Evolutionary conservation across 2,888 invertebrate species (phyloP), one percentile per base, ranked within the genome.

Genomic region (Stenoptilia bipunctidactyla): DNA sequence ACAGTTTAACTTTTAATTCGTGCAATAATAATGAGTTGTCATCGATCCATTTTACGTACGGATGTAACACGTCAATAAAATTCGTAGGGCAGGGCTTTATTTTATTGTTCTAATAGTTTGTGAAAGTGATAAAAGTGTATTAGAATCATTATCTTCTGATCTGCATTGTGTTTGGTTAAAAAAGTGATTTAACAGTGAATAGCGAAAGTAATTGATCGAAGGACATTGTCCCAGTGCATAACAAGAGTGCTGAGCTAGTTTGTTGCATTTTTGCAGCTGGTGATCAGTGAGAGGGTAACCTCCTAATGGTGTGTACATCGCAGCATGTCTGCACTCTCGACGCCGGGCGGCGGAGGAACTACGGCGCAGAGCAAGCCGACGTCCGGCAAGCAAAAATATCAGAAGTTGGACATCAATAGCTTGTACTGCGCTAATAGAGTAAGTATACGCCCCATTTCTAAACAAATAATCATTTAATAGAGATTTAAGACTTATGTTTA

Each of bases 321-420:
- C 94, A 94, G 93, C 90, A 95, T 95, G 94, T 94, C 94, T 92
- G 92, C 94, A 91, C 90, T 92, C 91, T 92, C 94, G 87, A 93
- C 93, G 91, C 89, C 91, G 90, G 73, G 85, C 80, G 84, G 85
- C 82, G 85, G 84, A 73, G 82, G 80, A 55, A 80, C 74, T 77
- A 79, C 83, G 77, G 75, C 82, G 80, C 83, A 83, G 76, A 76
- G 72, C 77, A 84, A 83, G 80, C 80, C 83, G 72, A 79, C 82
- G 76, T 74, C 84, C 73, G 91, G 91, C 88, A 97, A 96, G 90
- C 91, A 92, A 85, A 97, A 96, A 89, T 97, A 90, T 89, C 94
- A 95, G 85, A 92, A 96, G 76, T 90, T 97, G 88, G 96, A 97
- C 89, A 97, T 97, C 90, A 97, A 97, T 92, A 96, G 89, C 88